These are phyloP conservation scores for Calephelis perditalis DNA, from an alignment of 2,888 invertebrate species.

Conservation along the genomic window DNA sequence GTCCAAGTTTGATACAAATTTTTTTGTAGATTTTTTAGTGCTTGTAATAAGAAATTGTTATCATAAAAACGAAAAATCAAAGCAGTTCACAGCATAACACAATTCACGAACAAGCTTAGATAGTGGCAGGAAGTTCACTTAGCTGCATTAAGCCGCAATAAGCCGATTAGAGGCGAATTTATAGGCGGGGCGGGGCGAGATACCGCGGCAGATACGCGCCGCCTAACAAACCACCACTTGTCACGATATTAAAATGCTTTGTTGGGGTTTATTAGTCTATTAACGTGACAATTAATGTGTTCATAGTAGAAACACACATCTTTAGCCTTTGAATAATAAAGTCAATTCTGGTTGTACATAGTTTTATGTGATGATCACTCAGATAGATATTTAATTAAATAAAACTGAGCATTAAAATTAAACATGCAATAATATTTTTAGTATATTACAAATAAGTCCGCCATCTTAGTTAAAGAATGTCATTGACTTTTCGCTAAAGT, in stretches of 20 bases:
- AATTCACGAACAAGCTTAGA: constrained; percentile 21
- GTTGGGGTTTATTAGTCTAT: constrained; percentile 3
- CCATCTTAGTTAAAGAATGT: too few relatives aligned
- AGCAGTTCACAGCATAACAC: constrained; percentile 10
- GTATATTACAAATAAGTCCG: too few relatives aligned
- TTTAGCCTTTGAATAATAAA: too few relatives aligned
- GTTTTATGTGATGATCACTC: too few relatives aligned
- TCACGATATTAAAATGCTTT: constrained; percentile 21
- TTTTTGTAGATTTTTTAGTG: too few relatives aligned
- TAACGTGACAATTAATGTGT: background rate
- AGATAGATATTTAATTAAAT: too few relatives aligned
- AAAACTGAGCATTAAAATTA: too few relatives aligned
- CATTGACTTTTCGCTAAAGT: too few relatives aligned
- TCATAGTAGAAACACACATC: too few relatives aligned
- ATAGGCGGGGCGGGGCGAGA: constrained; percentile 22
- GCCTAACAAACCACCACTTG: constrained; percentile 23
- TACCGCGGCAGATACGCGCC: constrained; percentile 21
- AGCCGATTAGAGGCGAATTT: constrained; percentile 26
- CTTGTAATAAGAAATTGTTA: background rate
- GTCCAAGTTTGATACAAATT: background rate
- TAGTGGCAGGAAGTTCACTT: constrained; percentile 29
- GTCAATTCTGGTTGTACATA: too few relatives aligned
- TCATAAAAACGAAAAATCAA: constrained; percentile 1
- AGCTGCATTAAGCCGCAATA: constrained; percentile 26
- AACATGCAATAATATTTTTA: too few relatives aligned